A percentile compares a stretch with the other conserved stretches of the same genome.
These are phyloP conservation scores for Spodoptera litura DNA, from an alignment of 1,140 invertebrate genomes.

Conservation along the genomic window DNA sequence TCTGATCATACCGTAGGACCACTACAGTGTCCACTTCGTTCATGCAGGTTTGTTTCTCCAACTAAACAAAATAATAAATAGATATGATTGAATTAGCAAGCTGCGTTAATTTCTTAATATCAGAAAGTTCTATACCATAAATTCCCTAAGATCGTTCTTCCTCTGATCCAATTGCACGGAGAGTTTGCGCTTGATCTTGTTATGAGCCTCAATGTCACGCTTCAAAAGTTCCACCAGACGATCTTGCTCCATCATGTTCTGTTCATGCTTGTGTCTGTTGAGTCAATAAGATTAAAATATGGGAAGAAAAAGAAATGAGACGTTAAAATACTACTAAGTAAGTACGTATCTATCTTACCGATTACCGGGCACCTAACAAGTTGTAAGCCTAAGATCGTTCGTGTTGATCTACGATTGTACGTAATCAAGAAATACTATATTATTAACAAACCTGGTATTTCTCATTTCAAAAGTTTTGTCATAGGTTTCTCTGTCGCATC, in stretches of 20 bases:
- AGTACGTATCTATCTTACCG: too few relatives aligned
- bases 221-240: constrained; percentile 70
- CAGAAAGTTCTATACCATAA: constrained; percentile 65
- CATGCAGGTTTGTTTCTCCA: constrained; percentile 82
- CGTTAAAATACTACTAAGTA: too few relatives aligned
- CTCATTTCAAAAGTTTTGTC: constrained; percentile 88
- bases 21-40: constrained; percentile 78
- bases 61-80: constrained; percentile 53
- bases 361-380: too few relatives aligned
- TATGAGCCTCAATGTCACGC: constrained; percentile 79
- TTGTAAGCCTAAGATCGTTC: too few relatives aligned
- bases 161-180: constrained; percentile 73
- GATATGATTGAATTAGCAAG: neutral
- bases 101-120: too few relatives aligned
- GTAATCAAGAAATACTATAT: too few relatives aligned
- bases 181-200: constrained; percentile 75
- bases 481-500: constrained; percentile 90
- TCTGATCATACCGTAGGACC: constrained; percentile 75
- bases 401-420: too few relatives aligned
- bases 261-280: constrained; percentile 75
- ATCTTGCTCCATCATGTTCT: constrained; percentile 77
- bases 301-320: constrained; percentile 60
- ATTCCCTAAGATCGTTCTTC: constrained; percentile 76
- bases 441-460: constrained; percentile 84
- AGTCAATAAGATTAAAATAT: constrained; percentile 52